Evolutionary conservation across 2,888 invertebrate species (phyloP).

Genomic region (Conistra vaccinii): DNA sequence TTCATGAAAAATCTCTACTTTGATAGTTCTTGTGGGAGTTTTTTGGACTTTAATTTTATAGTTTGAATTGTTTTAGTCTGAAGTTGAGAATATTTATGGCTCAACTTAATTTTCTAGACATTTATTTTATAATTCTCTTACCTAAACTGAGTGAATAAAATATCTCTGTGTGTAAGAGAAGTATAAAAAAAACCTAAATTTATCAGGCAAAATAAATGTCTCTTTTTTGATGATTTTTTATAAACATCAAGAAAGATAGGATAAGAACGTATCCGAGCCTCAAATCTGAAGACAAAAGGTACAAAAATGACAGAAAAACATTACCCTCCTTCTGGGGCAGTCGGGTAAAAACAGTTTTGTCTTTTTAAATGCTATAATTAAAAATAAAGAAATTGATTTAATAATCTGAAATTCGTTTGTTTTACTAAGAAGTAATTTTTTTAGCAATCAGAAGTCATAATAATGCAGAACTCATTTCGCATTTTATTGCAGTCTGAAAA

Average conservation of each 20-base stretch:
- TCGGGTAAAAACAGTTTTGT: too few relatives aligned
- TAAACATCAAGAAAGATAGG: too few relatives aligned
- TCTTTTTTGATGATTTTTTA: not conserved
- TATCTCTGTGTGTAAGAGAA: too few relatives aligned
- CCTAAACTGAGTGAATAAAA: not conserved
- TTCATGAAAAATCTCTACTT: constrained; percentile 49
- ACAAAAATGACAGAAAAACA: too few relatives aligned
- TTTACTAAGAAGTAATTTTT: not conserved
- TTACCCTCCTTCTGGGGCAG: too few relatives aligned
- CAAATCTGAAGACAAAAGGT: not conserved
- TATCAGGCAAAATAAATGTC: not conserved
- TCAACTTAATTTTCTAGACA: not conserved
- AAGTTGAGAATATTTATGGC: not conserved
- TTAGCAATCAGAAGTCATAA: not conserved
- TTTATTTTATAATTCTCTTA: constrained; percentile 5
- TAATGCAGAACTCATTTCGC: not conserved
- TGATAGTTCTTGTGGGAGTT: constrained; percentile 36
- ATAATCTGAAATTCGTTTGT: not conserved
- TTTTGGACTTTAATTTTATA: constrained; percentile 37
- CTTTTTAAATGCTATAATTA: not conserved
- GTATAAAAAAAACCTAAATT: not conserved
- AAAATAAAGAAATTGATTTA: not conserved
- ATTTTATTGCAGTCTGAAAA: not conserved
- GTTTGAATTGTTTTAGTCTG: constrained; percentile 5
- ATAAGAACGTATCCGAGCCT: not conserved